Evolutionary conservation across 2,888 invertebrate species (phyloP), one percentile per base, ranked within the genome.

Genomic region (Xiphydria camelus): DNA sequence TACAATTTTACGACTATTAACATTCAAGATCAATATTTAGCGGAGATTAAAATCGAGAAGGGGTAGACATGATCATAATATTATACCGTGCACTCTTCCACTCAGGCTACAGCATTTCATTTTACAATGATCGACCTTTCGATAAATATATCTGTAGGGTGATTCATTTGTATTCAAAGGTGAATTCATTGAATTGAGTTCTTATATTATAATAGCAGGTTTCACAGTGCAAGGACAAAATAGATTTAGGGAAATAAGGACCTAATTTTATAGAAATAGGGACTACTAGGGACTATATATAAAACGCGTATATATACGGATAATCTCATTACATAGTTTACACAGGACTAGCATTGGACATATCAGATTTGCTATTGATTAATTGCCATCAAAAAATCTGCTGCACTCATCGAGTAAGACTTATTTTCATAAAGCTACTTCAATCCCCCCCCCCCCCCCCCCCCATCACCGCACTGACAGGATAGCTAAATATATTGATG

Each of bases 21-120:
- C 10, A 26, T 26, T 26, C 14, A 26, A 10, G 15, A 29, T 29
- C 29, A 12, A 29, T 14, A 29, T 29, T 29, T 7, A 29, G 45
- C 38, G 19, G 32, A 38, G 34, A 42, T 38, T 23, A 49, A 41
- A 49, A 41, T 7, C 31, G 38, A 36, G 31, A 46, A 31, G 20
- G 17, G 38, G 15, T 12, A 39, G 37, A 49, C 37, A 38, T 29
- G 41, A 41, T 41, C 45, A 26, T 35, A 41, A n/a, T n/a, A 45
- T 49, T 49, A 36, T 40, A 38, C 41, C 46, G 42, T 41, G 32
- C 17, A 41, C 38, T 34, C 45, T 49, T 12, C 9, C 7, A 12
- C 15, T 29, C 29, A 29, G 14, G 15, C 29, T 29, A 29, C 5
- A 2, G 3, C 15, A 29, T 29, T 29, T 12, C 7, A 4, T 29